These are phyloP conservation scores for Semibalanus balanoides DNA, from an alignment of 1,140 invertebrate genomes.

Conservation along the genomic window DNA sequence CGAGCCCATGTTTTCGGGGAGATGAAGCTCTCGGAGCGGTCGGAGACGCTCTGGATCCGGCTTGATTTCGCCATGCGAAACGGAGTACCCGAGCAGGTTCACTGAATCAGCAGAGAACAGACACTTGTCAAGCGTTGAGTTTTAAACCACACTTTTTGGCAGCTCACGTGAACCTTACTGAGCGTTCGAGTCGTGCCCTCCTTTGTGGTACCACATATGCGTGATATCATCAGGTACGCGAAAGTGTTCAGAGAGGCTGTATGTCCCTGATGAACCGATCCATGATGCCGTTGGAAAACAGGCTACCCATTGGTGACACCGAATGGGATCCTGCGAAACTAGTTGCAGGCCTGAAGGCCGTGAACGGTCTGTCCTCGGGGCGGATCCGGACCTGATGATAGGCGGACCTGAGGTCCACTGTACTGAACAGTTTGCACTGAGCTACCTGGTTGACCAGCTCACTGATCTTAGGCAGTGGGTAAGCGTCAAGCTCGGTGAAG, in stretches of 20 bases:
- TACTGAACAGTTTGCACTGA: background rate
- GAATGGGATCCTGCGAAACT: slow-evolving; percentile 21
- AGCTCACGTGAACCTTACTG: slow-evolving; percentile 8
- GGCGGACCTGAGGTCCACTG: slow-evolving; percentile 10
- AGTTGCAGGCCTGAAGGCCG: slow-evolving; percentile 17
- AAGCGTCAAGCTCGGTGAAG: too few relatives aligned
- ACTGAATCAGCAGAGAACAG: slow-evolving; percentile 10
- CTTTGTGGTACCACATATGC: slow-evolving; percentile 10
- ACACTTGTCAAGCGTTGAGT: slow-evolving; percentile 12
- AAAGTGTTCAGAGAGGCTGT: slow-evolving; percentile 14
- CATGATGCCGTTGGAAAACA: slow-evolving; percentile 15
- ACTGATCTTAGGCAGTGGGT: too few relatives aligned
- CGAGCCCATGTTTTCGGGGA: background rate
- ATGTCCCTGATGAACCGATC: slow-evolving; percentile 17
- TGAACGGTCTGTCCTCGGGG: slow-evolving; percentile 19
- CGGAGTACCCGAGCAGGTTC: slow-evolving; percentile 13
- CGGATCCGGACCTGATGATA: slow-evolving; percentile 23
- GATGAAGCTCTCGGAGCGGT: background rate
- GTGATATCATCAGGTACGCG: slow-evolving; percentile 20
- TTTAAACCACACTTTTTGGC: slow-evolving; percentile 11
- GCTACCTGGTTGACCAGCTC: background rate
- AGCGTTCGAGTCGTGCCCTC: slow-evolving; percentile 16
- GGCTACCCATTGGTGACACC: slow-evolving; percentile 20
- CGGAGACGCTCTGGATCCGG: slow-evolving; percentile 6
- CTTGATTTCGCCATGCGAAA: slow-evolving; percentile 11